Percentiles rank a stretch among this genome's conserved stretches.
Conservation (phyloP, 2,113 vertebrate genomes). For the Caloenas nicobarica region DNA sequence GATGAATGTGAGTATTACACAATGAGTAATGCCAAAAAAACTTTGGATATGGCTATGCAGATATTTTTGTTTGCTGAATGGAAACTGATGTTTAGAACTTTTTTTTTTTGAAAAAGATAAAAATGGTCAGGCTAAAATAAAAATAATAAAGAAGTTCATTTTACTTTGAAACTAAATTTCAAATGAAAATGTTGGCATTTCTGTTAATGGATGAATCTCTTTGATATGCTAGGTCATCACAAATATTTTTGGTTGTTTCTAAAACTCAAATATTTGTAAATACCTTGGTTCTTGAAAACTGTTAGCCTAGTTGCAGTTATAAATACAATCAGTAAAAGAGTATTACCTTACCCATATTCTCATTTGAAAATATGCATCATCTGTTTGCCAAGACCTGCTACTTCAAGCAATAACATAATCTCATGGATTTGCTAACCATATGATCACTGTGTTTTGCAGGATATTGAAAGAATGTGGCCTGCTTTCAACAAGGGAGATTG, state of each 20-base stretch:
- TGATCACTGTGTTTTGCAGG: conserved; percentile 34
- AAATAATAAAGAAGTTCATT: rapidly evolving
- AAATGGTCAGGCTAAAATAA: not conserved
- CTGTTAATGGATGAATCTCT: not conserved
- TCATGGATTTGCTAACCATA: not conserved
- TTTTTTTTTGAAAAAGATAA: not conserved
- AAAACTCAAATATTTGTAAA: not conserved
- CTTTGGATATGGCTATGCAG: not conserved
- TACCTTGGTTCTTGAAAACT: not conserved
- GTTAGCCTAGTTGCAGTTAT: not conserved
- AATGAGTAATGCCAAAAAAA: not conserved
- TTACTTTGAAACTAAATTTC: not conserved
- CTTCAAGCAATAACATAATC: not conserved
- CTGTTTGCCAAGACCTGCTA: not conserved
- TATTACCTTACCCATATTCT: not conserved
- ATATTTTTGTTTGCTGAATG: not conserved
- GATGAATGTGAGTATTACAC: not conserved
- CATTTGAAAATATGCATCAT: not conserved
- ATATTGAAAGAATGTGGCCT: not conserved
- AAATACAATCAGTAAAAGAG: not conserved
- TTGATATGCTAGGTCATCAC: not conserved
- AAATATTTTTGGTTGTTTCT: not conserved
- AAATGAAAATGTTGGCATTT: not conserved
- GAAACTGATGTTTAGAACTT: not conserved
- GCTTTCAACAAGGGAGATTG: conserved; percentile 15